These are phyloP conservation scores for Passer domesticus DNA, from an alignment of 2,113 vertebrate genomes.

Conservation along the genomic window DNA sequence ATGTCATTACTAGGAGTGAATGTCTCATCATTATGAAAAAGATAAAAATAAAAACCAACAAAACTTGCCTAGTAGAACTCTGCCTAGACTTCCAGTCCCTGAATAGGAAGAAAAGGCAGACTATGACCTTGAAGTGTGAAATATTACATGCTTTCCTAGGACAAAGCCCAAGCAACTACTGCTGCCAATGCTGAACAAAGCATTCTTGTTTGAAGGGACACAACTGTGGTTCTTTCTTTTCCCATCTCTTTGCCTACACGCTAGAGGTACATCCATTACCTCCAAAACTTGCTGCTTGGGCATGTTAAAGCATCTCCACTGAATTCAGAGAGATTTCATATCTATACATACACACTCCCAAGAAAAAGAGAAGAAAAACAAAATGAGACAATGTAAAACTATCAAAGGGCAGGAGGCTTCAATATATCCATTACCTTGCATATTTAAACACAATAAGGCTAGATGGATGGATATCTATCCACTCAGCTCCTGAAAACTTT, in stretches of 20 bases:
- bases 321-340: background rate
- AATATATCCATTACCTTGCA: background rate
- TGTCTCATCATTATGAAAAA: background rate
- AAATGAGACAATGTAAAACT: background rate
- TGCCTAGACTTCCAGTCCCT: background rate
- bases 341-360: background rate
- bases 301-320: background rate
- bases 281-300: background rate
- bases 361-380: background rate
- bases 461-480: background rate
- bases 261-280: background rate
- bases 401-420: background rate
- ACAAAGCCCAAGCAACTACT: background rate
- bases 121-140: background rate
- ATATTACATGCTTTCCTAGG: background rate
- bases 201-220: background rate
- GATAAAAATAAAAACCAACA: background rate
- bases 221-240: background rate
- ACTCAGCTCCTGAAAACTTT: background rate
- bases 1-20: background rate
- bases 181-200: background rate
- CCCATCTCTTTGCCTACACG: background rate
- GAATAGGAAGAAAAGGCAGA: background rate
- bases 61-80: background rate
- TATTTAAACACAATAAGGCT: background rate